phyloP scores from a whole-genome alignment of 30 jellyfish, hydroid and myxozoan genomes.

The Aurelia sp. region DNA sequence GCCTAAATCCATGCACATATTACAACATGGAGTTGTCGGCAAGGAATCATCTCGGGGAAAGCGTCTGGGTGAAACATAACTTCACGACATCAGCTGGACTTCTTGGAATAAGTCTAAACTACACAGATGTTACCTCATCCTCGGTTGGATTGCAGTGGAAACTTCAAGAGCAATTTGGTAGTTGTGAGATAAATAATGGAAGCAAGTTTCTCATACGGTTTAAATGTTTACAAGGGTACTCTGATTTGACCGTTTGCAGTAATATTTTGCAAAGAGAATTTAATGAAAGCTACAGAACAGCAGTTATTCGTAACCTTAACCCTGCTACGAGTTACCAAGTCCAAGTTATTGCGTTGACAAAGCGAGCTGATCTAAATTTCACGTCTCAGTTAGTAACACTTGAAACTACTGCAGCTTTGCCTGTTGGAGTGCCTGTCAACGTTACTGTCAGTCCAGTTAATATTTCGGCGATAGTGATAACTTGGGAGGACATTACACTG shows the following conservation, averaged over 20 bases:
- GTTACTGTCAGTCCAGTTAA: neutral
- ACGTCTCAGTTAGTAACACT: constrained; percentile 13
- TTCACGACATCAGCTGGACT: constrained; percentile 65
- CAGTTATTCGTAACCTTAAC: constrained; percentile 10
- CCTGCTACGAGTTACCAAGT: constrained; percentile 49
- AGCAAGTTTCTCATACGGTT: constrained; percentile 17
- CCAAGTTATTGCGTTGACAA: constrained; percentile 26
- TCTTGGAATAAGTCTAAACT: neutral
- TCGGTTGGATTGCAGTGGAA: constrained; percentile 30
- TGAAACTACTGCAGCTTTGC: constrained; percentile 15
- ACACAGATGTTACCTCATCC: constrained; percentile 7
- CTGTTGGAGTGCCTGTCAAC: constrained; percentile 21
- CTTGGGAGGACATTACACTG: constrained; percentile 25
- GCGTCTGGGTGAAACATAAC: constrained; percentile 30
- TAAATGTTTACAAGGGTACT: constrained; percentile 36
- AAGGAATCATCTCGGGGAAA: constrained; percentile 41
- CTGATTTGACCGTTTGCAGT: constrained; percentile 27
- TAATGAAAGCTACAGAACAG: neutral
- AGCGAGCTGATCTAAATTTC: constrained; percentile 26
- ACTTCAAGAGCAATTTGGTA: constrained; percentile 10
- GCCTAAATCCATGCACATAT: constrained; percentile 34
- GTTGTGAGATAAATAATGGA: constrained; percentile 34
- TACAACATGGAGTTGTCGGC: constrained; percentile 30
- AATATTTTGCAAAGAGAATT: neutral
- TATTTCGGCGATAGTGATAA: constrained; percentile 14